A percentile compares a stretch with the other conserved stretches of the same genome.
These are phyloP conservation scores for human (Homo sapiens) DNA, from an alignment of 2,113 vertebrate species.

Conservation along the genomic window GRCh38 chr11:59194501-59195000, in stretches of 20 bases:
- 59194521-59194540: neutral
- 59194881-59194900: neutral
- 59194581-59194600: neutral
- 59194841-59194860: neutral
- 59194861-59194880: neutral
- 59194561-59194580: neutral
- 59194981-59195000: neutral
- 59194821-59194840: neutral
- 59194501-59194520: neutral
- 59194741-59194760: accelerated
- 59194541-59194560: neutral
- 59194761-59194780: neutral
- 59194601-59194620: neutral
- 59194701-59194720: neutral
- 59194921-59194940: neutral
- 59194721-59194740: neutral
- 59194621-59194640: neutral
- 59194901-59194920: neutral
- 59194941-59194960: neutral
- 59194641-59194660: neutral
- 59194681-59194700: neutral
- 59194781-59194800: neutral
- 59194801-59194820: neutral
- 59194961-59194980: neutral
- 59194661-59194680: neutral